Percentiles rank a stretch among this genome's conserved stretches.
phyloP scores from a whole-genome alignment of 2,888 invertebrate species.

The Leptodirus hochenwartii region DNA sequence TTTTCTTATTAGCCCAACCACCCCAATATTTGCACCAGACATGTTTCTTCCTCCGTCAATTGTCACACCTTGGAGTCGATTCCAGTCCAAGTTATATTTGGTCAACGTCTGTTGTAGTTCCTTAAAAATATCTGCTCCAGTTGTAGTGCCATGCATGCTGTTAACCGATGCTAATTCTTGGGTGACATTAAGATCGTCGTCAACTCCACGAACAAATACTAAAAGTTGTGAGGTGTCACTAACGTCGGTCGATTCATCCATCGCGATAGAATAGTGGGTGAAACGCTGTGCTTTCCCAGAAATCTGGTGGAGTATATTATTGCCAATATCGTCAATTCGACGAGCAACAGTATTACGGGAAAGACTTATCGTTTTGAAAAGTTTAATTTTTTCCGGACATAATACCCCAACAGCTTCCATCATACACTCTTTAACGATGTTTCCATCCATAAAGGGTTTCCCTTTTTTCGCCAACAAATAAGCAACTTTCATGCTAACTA shows the following conservation, averaged over 20 bases:
- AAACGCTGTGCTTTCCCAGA: constrained; percentile 9
- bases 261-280: constrained; percentile 9
- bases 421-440: constrained; percentile 10
- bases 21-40: too few relatives aligned
- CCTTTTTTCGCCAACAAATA: too few relatives aligned
- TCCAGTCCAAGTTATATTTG: neutral
- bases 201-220: constrained; percentile 10
- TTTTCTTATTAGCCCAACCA: too few relatives aligned
- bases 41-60: too few relatives aligned
- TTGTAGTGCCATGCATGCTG: constrained; percentile 9
- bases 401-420: constrained; percentile 10
- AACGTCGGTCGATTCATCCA: constrained; percentile 10
- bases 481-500: too few relatives aligned
- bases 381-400: constrained; percentile 10
- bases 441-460: too few relatives aligned
- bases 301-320: constrained; percentile 10
- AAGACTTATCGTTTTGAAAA: constrained; percentile 10
- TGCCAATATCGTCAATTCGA: constrained; percentile 9
- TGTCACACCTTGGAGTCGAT: too few relatives aligned
- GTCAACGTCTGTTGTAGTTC: constrained; percentile 4
- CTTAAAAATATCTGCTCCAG: constrained; percentile 8
- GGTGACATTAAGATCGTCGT: constrained; percentile 8
- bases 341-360: constrained; percentile 10
- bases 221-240: constrained; percentile 10
- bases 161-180: constrained; percentile 9